Conservation (phyloP, 37 sponge, comb jelly and placozoan species). For the Haliclona indistincta region DNA sequence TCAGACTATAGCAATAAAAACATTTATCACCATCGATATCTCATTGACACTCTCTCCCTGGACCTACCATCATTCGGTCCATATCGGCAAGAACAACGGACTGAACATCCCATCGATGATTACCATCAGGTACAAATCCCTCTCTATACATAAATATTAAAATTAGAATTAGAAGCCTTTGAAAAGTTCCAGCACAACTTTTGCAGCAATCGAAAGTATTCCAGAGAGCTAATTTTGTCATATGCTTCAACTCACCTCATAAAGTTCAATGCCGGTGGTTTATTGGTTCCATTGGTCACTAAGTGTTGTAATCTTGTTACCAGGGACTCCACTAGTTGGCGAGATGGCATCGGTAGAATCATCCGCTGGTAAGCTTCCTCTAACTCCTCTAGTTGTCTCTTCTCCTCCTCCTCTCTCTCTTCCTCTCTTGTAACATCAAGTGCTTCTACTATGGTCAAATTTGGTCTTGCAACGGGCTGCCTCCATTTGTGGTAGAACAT, state of each 20-base stretch:
- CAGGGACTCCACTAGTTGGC: slow-evolving; percentile 21
- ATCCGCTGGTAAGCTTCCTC: slow-evolving; percentile 5
- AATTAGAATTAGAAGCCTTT: no score
- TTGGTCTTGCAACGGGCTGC: neutral
- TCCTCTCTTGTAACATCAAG: neutral
- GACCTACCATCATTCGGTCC: neutral
- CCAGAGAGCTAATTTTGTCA: no score
- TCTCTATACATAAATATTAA: neutral
- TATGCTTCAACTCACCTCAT: slow-evolving; percentile 29
- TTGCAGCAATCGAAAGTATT: no score
- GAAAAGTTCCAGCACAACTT: no score
- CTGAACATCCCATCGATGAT: slow-evolving; percentile 1
- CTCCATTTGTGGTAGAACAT: neutral
- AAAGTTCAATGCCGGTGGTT: slow-evolving; percentile 57
- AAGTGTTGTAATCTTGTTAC: slow-evolving; percentile 37
- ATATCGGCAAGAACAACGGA: neutral
- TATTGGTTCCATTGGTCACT: slow-evolving; percentile 45
- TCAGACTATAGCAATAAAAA: slow-evolving; percentile 10
- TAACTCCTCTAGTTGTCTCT: neutral
- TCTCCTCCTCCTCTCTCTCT: neutral
- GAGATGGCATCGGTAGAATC: slow-evolving; percentile 23
- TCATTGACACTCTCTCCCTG: neutral
- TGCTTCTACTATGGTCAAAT: neutral
- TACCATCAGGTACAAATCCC: neutral
- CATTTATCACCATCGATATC: neutral